Conservation (phyloP, 1,140 invertebrate genomes). For the Cherax quadricarinatus region DNA sequence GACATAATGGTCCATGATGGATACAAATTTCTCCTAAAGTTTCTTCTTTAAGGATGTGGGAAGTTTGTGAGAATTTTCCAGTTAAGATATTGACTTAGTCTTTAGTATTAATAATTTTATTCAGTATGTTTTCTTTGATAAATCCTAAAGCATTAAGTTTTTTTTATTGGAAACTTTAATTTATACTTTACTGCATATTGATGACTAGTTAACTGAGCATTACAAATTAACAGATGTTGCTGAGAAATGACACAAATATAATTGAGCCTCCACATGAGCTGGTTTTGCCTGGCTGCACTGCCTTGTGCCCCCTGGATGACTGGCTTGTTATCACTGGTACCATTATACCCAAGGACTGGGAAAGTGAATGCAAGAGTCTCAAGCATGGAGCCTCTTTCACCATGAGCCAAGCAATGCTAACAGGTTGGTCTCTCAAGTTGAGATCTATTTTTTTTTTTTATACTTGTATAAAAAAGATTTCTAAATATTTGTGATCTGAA, state of each 20-base stretch:
- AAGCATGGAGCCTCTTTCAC: neutral
- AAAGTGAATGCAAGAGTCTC: neutral
- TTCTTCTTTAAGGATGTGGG: too few relatives aligned
- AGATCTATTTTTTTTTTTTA: neutral
- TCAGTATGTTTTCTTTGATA: too few relatives aligned
- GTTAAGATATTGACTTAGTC: too few relatives aligned
- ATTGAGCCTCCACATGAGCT: slow-evolving; percentile 12
- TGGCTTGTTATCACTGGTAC: neutral
- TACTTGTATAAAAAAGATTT: neutral
- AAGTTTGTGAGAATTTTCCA: too few relatives aligned
- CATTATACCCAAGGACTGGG: slow-evolving; percentile 7
- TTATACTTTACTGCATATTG: too few relatives aligned
- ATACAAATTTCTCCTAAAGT: too few relatives aligned
- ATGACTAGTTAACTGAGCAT: too few relatives aligned
- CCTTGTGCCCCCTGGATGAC: slow-evolving; percentile 1
- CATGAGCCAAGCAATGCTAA: neutral
- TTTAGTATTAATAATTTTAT: too few relatives aligned
- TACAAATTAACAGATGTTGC: slow-evolving; percentile 17
- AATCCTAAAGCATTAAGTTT: too few relatives aligned
- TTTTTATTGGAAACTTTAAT: too few relatives aligned
- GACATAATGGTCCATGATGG: too few relatives aligned
- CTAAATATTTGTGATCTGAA: neutral
- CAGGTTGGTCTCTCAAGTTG: slow-evolving; percentile 6
- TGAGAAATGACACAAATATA: slow-evolving; percentile 41
- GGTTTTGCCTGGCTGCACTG: slow-evolving; percentile 14